Percentiles rank a stretch among this genome's conserved stretches.
phyloP scores from a whole-genome alignment of 1,140 invertebrate species.

The Drosophila mayri region DNA sequence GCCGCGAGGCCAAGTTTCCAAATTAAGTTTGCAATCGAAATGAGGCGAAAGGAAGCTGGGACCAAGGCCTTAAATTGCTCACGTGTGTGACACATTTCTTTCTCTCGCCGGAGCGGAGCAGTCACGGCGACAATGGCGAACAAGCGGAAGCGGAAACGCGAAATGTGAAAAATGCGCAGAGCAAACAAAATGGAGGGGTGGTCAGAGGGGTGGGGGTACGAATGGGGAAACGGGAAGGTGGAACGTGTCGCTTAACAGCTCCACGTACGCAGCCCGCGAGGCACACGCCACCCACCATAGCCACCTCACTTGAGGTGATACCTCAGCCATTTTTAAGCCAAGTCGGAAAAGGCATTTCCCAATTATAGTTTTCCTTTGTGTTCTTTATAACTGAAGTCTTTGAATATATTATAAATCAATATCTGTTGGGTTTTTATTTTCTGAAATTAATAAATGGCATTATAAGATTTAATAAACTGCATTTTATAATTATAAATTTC shows the following conservation, averaged over 20 bases:
- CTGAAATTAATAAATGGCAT: background rate
- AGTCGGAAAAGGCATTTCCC: background rate
- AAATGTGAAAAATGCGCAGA: conserved; percentile 71
- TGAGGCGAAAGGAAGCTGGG: conserved; percentile 44
- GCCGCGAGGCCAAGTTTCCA: conserved; percentile 62
- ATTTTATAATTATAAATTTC: background rate
- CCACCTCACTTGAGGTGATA: background rate
- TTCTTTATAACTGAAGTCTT: background rate
- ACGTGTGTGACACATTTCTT: conserved; percentile 82
- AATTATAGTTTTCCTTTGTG: background rate
- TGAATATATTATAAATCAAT: background rate
- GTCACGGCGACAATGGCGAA: conserved; percentile 53
- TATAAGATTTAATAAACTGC: background rate
- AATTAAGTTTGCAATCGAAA: conserved; percentile 81
- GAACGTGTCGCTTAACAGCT: conserved; percentile 67
- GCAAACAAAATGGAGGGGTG: conserved; percentile 54
- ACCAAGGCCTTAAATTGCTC: conserved; percentile 73
- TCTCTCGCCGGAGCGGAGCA: conserved; percentile 10
- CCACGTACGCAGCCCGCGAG: conserved; percentile 59
- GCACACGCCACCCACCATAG: conserved; percentile 7
- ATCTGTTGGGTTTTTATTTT: background rate
- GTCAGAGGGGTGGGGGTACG: background rate
- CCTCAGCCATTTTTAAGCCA: background rate
- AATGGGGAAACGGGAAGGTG: conserved; percentile 7
- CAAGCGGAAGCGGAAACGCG: conserved; percentile 69